Conservation (phyloP, 2,113 vertebrate genomes). For the Burhinus oedicnemus region DNA sequence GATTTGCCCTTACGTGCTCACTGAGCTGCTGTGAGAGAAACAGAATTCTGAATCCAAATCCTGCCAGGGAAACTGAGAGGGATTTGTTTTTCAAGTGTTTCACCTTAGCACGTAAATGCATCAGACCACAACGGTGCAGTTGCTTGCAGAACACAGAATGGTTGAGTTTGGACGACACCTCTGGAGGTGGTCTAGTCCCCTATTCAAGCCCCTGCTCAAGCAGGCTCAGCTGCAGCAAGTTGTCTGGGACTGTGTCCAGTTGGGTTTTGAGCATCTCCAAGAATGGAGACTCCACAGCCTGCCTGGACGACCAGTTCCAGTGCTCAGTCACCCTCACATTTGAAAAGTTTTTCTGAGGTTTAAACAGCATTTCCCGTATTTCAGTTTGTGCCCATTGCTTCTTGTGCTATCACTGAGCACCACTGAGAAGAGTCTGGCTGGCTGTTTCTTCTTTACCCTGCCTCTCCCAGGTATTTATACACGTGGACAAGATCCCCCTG, state of each 20-base stretch:
- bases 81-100: neutral
- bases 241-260: accelerated
- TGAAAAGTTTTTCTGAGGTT: neutral
- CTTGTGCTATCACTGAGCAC: neutral
- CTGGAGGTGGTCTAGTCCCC: neutral
- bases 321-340: neutral
- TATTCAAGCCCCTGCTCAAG: neutral
- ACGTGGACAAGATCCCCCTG: neutral
- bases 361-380: neutral
- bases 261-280: neutral
- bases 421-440: neutral
- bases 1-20: neutral
- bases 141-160: neutral
- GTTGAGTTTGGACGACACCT: neutral
- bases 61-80: neutral
- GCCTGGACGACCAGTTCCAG: neutral
- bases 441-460: neutral
- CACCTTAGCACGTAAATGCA: accelerated
- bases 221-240: neutral
- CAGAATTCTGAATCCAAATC: neutral
- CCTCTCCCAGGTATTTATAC: neutral
- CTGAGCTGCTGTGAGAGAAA: neutral
- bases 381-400: neutral
- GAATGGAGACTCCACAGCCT: neutral
- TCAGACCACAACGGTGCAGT: neutral